These are phyloP conservation scores for Sigmodon hispidus DNA, from an alignment of 2,113 vertebrate species.

Conservation along the genomic window DNA sequence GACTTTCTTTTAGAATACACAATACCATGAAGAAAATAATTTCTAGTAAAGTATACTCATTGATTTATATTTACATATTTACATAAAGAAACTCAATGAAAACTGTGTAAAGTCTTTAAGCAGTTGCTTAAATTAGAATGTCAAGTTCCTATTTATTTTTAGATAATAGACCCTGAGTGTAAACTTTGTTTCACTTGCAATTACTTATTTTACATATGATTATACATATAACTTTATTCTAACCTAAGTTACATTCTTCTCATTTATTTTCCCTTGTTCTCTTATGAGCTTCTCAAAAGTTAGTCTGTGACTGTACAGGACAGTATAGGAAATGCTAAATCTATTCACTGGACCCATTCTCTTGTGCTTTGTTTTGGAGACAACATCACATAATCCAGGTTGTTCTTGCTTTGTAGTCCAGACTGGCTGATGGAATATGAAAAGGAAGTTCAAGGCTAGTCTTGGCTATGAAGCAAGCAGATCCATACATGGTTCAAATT, in stretches of 20 bases:
- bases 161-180: constrained; percentile 33
- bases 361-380: neutral
- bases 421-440: neutral
- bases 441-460: neutral
- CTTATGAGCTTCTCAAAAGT: neutral
- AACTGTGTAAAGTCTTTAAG: constrained; percentile 49
- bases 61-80: constrained; percentile 44
- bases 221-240: constrained; percentile 6
- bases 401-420: neutral
- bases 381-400: neutral
- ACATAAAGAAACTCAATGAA: constrained; percentile 52
- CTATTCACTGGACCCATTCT: neutral
- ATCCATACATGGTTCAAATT: neutral
- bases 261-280: neutral
- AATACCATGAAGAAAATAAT: constrained; percentile 40
- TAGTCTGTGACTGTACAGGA: neutral
- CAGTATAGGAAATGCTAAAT: neutral
- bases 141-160: constrained; percentile 20
- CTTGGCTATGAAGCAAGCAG: neutral
- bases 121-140: constrained; percentile 23
- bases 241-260: neutral
- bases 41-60: constrained; percentile 16
- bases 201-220: constrained; percentile 24
- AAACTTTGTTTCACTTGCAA: constrained; percentile 55
- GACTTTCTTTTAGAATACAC: constrained; percentile 48